phyloP scores from a whole-genome alignment of 2,888 invertebrate species.

The Proisotoma minuta region DNA sequence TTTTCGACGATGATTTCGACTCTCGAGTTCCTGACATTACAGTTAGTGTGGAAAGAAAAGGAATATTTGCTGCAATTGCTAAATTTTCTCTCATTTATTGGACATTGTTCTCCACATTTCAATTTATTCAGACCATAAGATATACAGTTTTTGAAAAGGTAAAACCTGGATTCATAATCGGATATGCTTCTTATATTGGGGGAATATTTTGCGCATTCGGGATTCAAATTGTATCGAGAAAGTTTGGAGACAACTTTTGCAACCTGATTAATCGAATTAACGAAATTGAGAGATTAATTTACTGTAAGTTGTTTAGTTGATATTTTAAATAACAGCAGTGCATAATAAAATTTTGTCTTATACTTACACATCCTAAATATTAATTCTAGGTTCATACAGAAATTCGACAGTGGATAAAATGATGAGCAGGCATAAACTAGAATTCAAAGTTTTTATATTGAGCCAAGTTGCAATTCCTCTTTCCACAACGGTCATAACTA shows the following conservation, averaged over 20 bases:
- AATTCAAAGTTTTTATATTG: neutral
- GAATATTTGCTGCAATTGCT: neutral
- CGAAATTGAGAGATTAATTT: neutral
- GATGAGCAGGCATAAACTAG: neutral
- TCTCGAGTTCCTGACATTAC: too few relatives aligned
- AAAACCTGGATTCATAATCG: neutral
- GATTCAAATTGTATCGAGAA: neutral
- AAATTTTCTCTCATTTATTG: neutral
- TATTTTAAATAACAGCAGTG: too few relatives aligned
- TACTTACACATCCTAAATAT: neutral
- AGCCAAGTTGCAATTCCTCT: too few relatives aligned
- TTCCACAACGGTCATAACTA: neutral
- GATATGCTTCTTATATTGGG: neutral
- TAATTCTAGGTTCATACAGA: neutral
- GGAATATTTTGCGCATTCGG: neutral
- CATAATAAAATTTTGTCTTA: too few relatives aligned
- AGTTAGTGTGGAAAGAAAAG: neutral
- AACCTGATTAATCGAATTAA: neutral
- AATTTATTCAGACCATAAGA: neutral
- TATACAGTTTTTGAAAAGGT: neutral
- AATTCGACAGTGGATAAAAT: neutral
- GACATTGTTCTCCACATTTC: neutral
- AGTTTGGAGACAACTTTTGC: neutral
- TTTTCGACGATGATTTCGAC: too few relatives aligned
- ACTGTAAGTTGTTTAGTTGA: slow-evolving; percentile 2